Evolutionary conservation across 2,113 vertebrate genomes (phyloP).

Genomic region (Ornithorhynchus anatinus): DNA sequence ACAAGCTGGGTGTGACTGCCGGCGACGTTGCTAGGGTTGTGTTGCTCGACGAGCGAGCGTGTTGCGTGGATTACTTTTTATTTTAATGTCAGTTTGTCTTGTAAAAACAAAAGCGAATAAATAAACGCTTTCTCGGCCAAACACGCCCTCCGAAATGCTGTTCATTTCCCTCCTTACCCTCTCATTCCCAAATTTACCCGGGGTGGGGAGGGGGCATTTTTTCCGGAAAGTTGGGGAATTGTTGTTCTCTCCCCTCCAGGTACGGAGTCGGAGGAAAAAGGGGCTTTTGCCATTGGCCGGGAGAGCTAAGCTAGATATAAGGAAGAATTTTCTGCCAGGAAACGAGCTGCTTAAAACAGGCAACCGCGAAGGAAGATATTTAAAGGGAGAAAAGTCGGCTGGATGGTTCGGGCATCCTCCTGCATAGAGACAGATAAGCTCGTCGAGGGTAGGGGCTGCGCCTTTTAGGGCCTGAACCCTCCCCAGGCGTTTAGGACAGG

Average conservation of each 20-base stretch:
- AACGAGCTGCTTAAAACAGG: too few species aligned
- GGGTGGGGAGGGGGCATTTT: too few species aligned
- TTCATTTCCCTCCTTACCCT: not conserved
- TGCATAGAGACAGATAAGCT: too few species aligned
- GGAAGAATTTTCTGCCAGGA: not conserved
- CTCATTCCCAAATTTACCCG: not conserved
- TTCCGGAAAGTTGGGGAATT: too few species aligned
- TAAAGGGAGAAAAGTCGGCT: too few species aligned
- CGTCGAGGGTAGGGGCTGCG: too few species aligned
- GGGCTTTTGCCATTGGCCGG: not conserved
- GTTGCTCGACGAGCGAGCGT: constrained; percentile 32
- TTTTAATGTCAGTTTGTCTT: constrained; percentile 47
- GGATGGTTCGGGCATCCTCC: too few species aligned
- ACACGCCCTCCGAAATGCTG: constrained; percentile 55
- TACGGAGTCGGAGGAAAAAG: not conserved
- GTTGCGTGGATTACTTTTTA: constrained; percentile 40
- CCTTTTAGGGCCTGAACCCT: too few species aligned
- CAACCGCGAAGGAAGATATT: too few species aligned
- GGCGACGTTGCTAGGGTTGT: constrained; percentile 71
- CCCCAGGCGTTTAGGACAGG: too few species aligned
- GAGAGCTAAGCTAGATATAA: not conserved
- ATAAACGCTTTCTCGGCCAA: constrained; percentile 68
- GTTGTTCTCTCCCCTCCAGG: not conserved
- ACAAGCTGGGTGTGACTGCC: constrained; percentile 43
- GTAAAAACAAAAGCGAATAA: constrained; percentile 58